Evolutionary conservation across 2,888 invertebrate species (phyloP).

Genomic region (Gasteruption jaculator): DNA sequence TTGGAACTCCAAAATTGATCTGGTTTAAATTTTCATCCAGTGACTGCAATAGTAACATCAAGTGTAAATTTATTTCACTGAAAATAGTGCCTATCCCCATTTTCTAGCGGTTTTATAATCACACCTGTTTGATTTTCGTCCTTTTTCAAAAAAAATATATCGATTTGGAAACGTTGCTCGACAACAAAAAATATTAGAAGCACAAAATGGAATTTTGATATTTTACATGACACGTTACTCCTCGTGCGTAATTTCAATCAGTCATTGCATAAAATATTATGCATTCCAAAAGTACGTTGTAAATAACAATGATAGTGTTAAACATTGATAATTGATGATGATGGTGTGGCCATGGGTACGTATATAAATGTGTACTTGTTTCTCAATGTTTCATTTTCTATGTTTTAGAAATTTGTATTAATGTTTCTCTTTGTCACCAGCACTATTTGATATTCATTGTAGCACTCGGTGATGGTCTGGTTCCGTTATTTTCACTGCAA

Average conservation of each 20-base stretch:
- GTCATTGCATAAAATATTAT: slow-evolving; percentile 10
- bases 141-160: no score
- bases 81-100: no score
- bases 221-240: neutral
- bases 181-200: neutral
- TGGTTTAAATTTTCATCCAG: no score
- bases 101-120: no score
- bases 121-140: no score
- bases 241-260: no score
- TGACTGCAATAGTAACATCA: no score
- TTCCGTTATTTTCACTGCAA: slow-evolving; percentile 12
- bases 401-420: no score
- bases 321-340: no score
- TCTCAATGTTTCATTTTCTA: slow-evolving; percentile 8
- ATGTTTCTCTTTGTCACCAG: neutral
- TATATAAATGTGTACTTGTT: slow-evolving; percentile 34
- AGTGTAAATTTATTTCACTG: no score
- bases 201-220: slow-evolving; percentile 1
- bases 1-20: no score
- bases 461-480: slow-evolving; percentile 6
- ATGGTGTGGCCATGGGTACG: slow-evolving; percentile 52
- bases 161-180: neutral
- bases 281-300: slow-evolving; percentile 29
- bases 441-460: slow-evolving; percentile 8
- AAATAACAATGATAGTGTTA: no score